Percentiles rank a stretch among this genome's conserved stretches.
These are phyloP conservation scores for Piezodorus guildinii DNA, from an alignment of 1,140 invertebrate genomes.

Conservation along the genomic window DNA sequence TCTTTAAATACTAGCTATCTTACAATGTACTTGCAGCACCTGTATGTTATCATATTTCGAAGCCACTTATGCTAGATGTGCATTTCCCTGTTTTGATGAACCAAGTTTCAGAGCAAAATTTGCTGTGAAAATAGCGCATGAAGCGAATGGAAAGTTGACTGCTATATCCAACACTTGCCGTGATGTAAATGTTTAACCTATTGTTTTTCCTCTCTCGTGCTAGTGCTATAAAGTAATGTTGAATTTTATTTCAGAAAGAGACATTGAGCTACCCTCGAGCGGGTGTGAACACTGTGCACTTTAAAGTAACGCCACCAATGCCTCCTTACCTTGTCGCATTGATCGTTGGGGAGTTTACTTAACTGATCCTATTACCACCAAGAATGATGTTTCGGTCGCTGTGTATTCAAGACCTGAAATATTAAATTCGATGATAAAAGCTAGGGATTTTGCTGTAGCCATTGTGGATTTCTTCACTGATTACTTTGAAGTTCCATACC, in stretches of 20 bases:
- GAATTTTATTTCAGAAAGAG: slow-evolving; percentile 17
- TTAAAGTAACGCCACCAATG: slow-evolving; percentile 71
- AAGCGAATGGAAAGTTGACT: slow-evolving; percentile 37
- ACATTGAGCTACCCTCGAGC: slow-evolving; percentile 31
- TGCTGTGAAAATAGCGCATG: neutral
- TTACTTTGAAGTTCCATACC: slow-evolving; percentile 73
- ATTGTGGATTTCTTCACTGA: slow-evolving; percentile 73
- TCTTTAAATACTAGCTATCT: neutral
- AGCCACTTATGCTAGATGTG: slow-evolving; percentile 44
- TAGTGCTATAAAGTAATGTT: neutral
- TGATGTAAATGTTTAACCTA: neutral
- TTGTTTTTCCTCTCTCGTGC: neutral
- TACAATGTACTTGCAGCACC: slow-evolving; percentile 7
- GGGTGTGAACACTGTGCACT: slow-evolving; percentile 43
- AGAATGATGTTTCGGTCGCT: slow-evolving; percentile 43
- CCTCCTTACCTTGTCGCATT: slow-evolving; percentile 82
- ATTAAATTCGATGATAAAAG: slow-evolving; percentile 63
- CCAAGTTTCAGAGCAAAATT: slow-evolving; percentile 48
- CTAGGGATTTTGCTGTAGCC: slow-evolving; percentile 59
- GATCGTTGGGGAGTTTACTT: slow-evolving; percentile 73
- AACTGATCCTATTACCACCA: slow-evolving; percentile 37
- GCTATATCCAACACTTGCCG: slow-evolving; percentile 4
- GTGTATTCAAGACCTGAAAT: slow-evolving; percentile 60
- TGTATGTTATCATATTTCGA: slow-evolving; percentile 42
- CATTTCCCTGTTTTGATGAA: slow-evolving; percentile 58